phyloP scores from a whole-genome alignment of 2,797 vertebrate species.

The Chaetodon trifasciatus region DNA sequence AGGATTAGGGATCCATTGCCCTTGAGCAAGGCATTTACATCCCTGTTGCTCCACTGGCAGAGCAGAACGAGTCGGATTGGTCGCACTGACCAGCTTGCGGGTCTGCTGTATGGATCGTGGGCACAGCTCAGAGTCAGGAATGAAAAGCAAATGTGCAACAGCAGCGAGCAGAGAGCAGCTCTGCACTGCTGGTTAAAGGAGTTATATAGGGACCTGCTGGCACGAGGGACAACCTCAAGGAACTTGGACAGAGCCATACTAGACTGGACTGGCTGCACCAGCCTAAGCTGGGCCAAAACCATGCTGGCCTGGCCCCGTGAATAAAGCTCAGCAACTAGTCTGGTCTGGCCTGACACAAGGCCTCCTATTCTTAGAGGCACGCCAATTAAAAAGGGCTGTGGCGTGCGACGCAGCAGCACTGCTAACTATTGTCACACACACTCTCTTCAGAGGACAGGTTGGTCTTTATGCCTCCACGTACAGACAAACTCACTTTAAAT shows the following conservation, averaged over 20 bases:
- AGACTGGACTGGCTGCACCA: slow-evolving; percentile 51
- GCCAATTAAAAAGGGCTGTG: slow-evolving; percentile 69
- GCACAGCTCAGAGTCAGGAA: background rate
- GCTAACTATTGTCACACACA: slow-evolving; percentile 20
- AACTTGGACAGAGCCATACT: slow-evolving; percentile 42
- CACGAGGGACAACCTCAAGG: slow-evolving; percentile 64
- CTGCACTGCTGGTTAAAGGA: slow-evolving; percentile 33
- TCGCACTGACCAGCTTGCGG: background rate
- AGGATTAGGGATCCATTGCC: background rate
- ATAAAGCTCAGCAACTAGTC: slow-evolving; percentile 52
- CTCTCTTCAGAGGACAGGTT: slow-evolving; percentile 19
- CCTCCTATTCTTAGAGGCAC: slow-evolving; percentile 72
- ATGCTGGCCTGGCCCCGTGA: slow-evolving; percentile 58
- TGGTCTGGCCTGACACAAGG: slow-evolving; percentile 58
- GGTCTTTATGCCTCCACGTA: background rate
- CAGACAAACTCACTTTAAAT: background rate
- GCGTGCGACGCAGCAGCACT: slow-evolving; percentile 17
- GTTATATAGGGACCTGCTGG: slow-evolving; percentile 62
- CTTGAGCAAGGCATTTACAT: background rate
- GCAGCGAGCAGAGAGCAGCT: background rate
- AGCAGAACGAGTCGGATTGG: background rate
- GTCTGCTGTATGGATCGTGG: background rate
- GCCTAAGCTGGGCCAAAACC: slow-evolving; percentile 62
- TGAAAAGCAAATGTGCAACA: background rate
- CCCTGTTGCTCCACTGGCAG: background rate